phyloP scores from a whole-genome alignment of 1,140 invertebrate genomes.

The Stegodyphus mimosarum region DNA sequence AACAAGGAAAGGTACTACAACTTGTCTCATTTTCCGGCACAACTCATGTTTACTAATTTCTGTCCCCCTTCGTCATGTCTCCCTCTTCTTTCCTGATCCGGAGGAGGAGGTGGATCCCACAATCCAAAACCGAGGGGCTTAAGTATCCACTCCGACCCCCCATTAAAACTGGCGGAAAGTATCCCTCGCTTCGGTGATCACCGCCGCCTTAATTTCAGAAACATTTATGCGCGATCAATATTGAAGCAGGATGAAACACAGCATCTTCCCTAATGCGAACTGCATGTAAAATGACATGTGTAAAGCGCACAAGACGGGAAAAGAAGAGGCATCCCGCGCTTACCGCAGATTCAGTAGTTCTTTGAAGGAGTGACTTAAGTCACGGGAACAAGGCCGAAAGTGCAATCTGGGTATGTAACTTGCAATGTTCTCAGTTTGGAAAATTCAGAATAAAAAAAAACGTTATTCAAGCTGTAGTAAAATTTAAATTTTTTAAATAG shows the following conservation, averaged over 20 bases:
- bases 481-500: neutral
- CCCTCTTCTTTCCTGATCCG: conserved; percentile 6
- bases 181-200: conserved; percentile 21
- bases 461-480: neutral
- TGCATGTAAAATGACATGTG: conserved; percentile 61
- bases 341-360: neutral
- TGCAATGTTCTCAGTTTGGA: too few species aligned
- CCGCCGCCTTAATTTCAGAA: conserved; percentile 38
- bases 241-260: conserved; percentile 8
- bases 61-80: neutral
- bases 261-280: conserved; percentile 58
- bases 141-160: conserved; percentile 11
- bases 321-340: conserved; percentile 23
- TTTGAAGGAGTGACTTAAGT: neutral
- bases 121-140: conserved; percentile 17
- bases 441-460: neutral
- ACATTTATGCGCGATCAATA: conserved; percentile 60
- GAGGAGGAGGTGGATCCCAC: neutral
- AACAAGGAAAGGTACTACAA: too few species aligned
- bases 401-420: neutral
- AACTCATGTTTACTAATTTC: neutral
- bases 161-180: conserved; percentile 3
- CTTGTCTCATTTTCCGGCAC: neutral
- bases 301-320: conserved; percentile 56
- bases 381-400: neutral